Percentiles rank a stretch among this genome's conserved stretches.
Evolutionary conservation across 2,888 invertebrate species (phyloP).

Genomic region (Epinotia demarniana): DNA sequence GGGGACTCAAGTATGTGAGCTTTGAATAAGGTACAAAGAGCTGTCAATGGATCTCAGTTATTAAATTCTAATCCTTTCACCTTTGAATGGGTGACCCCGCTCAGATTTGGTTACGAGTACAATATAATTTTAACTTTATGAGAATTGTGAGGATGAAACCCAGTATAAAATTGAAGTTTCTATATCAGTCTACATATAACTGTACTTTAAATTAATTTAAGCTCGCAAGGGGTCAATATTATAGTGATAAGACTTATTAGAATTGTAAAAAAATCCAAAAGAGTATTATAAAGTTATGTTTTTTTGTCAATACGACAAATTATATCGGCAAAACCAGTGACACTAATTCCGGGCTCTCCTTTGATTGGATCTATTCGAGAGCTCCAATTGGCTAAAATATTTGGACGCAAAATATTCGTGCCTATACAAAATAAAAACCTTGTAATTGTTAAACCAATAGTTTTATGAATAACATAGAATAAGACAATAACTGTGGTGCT

Average conservation of each 20-base stretch:
- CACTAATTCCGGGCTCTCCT: not conserved
- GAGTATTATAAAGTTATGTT: constrained; percentile 24
- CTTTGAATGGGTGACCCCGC: not conserved
- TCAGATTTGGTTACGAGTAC: not conserved
- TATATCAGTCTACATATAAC: not conserved
- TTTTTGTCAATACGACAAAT: constrained; percentile 2
- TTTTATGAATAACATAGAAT: constrained; percentile 43
- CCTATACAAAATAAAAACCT: not conserved
- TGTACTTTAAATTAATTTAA: not conserved
- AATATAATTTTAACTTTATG: not conserved
- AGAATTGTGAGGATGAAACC: not conserved
- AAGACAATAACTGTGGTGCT: constrained; percentile 51
- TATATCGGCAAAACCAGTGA: not conserved
- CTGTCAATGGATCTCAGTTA: constrained; percentile 27
- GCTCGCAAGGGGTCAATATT: constrained; percentile 5
- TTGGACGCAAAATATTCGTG: not conserved
- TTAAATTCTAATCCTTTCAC: constrained; percentile 19
- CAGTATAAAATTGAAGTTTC: not conserved
- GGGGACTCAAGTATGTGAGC: constrained; percentile 16
- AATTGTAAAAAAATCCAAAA: constrained; percentile 20
- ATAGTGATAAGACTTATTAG: constrained; percentile 40
- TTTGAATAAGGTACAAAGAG: constrained; percentile 25
- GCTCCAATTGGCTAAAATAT: constrained; percentile 17
- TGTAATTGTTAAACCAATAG: constrained; percentile 33
- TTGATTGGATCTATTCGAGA: constrained; percentile 8